Base-by-base conservation (phyloP, 2,888 invertebrate genomes). In the Acleris sparsana region DNA sequence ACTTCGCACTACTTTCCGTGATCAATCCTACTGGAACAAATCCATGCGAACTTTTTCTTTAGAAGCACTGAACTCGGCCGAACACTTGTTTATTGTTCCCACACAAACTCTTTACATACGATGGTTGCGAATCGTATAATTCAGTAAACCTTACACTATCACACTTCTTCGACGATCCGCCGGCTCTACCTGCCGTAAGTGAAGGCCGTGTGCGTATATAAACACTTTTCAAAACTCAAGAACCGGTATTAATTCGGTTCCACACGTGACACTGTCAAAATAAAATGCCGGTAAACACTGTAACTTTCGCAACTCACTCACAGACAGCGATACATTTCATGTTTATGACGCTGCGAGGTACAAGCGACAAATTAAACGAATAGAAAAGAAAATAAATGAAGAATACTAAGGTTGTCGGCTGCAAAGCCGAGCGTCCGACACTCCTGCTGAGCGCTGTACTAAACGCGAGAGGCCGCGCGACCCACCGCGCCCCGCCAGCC, bases 341-440 rank as follows among this genome's bases (percentile, higher is more conserved):
- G 79, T 84, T 82, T 80, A 75, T 78, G 77, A 73, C 78, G 78
- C 78, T 76, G 80, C 77, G 77, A 79, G 83, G 84, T 84, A 81
- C 82, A 83, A 84, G 82, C 84, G 84, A 84, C 82, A 89, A 92
- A 92, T 89, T 83, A 92, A 92, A 92, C 86, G 90, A 92, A 92
- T 90, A 91, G 87, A 92, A 92, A 92, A 91, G 89, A 92, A 92
- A 92, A 92, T 90, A 92, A 92, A 91, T 88, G 91, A 92, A 92
- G 88, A 91, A 92, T 88, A 89, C 86, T 84, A 90, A 92, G 89
- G 85, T 88, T 83, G 89, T 85, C 88, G 89, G 87, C 88, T 85
- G 85, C 83, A 73, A 85, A 91, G 88, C 85, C 92, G 90, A 83
- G 92, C 93, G 92, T 89, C 86, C 93, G 91, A 86, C 91, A 88